Percentiles rank a stretch among this genome's conserved stretches.
Evolutionary conservation across 1,140 invertebrate genomes (phyloP).

Genomic region (Lepidurus apus): DNA sequence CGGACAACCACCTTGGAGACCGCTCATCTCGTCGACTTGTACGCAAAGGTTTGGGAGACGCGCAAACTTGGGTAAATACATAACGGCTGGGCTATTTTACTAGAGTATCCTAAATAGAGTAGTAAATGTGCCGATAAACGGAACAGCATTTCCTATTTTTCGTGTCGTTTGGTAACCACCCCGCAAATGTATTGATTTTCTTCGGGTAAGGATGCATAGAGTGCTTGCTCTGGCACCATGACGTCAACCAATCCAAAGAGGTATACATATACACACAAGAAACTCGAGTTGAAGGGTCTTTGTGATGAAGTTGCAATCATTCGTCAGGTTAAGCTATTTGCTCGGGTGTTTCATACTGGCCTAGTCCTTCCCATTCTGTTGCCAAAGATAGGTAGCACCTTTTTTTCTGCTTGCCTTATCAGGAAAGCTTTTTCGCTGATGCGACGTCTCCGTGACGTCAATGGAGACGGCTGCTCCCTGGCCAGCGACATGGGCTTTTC

Average conservation of each 20-base stretch:
- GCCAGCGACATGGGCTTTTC: not conserved
- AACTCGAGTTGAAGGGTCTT: not conserved
- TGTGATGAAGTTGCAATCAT: not conserved
- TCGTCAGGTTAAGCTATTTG: not conserved
- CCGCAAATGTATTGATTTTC: constrained; percentile 22
- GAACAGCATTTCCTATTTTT: not conserved
- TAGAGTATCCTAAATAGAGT: not conserved
- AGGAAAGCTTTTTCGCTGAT: not conserved
- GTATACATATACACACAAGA: not conserved
- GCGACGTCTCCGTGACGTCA: not conserved
- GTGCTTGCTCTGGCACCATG: constrained; percentile 8
- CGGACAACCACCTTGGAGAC: not conserved
- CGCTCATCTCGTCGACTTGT: not conserved
- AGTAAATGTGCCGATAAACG: not conserved
- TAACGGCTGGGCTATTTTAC: not conserved
- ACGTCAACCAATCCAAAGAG: not conserved
- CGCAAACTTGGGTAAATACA: constrained; percentile 12
- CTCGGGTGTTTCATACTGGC: not conserved
- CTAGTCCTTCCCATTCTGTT: not conserved
- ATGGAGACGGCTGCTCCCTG: not conserved
- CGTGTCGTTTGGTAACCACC: not conserved
- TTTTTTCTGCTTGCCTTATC: not conserved
- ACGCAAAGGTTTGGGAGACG: not conserved
- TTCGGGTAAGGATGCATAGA: constrained; percentile 6
- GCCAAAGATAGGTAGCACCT: not conserved